phyloP scores from a whole-genome alignment of 2,888 invertebrate genomes.

The Mythimna albipuncta region DNA sequence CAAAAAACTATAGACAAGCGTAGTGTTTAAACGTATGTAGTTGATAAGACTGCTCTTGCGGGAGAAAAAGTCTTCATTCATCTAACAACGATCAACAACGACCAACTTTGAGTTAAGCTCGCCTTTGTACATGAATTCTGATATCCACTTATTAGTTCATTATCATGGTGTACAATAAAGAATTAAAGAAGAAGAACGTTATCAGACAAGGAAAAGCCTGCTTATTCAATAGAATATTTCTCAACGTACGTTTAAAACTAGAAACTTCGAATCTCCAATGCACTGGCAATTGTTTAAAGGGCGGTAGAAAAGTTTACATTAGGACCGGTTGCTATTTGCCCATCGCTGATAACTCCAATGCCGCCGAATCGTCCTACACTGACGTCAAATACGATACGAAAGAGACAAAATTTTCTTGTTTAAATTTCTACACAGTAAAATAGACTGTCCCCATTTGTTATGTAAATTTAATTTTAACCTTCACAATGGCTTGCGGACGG shows the following conservation, averaged over 20 bases:
- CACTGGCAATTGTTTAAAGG: not conserved
- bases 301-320: not conserved
- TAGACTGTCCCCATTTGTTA: too few species aligned
- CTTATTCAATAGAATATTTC: not conserved
- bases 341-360: slow-evolving; percentile 28
- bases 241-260: not conserved
- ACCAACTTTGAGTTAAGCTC: too few species aligned
- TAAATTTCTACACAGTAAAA: too few species aligned
- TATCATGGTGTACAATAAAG: too few species aligned
- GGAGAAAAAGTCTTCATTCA: not conserved
- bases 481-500: too few species aligned
- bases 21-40: not conserved
- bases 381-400: slow-evolving; percentile 2
- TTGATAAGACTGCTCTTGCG: not conserved
- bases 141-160: too few species aligned
- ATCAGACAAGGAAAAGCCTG: not conserved
- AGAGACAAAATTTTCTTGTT: too few species aligned
- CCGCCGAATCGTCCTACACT: slow-evolving; percentile 10
- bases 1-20: not conserved
- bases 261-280: slow-evolving; percentile 1
- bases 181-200: too few species aligned
- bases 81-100: too few species aligned
- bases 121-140: too few species aligned
- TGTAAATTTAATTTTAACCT: too few species aligned
- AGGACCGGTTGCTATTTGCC: slow-evolving; percentile 30